Evolutionary conservation across 2,113 vertebrate species (phyloP), one percentile per base, ranked within the genome.

Genomic region (Ellobius talpinus): DNA sequence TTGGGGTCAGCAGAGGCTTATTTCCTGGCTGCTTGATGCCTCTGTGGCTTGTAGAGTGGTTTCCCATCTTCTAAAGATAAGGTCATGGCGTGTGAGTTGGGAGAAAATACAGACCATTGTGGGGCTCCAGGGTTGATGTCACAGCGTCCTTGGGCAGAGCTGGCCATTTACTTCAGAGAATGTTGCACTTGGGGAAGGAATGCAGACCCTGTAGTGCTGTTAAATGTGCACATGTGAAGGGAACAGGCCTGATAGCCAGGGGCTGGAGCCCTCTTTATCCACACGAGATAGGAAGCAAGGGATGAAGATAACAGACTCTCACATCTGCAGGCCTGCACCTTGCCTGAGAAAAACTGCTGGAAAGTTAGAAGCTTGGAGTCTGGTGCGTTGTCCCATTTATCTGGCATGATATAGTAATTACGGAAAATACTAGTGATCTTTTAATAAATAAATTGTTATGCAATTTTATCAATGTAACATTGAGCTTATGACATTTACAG

Each of bases 211-310:
- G 26, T 11, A 9, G 65, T 82, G 61, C 73, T 78, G 63, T 79
- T 58, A 26, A 93, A 52, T n/a, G 76, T 89, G 96, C 84, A 1
- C 2, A 50, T 95, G 95, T 92, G 89, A 96, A 73, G 89, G 79
- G 81, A 63, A n/a, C 89, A 77, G 89, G 95, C 42, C 96, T 94
- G 98, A 97, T 94, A 97, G 87, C 76, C n/a, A 26, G 4, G 84
- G 89, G 39, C 96, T 52, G 91, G 96, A 96, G 97, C 95, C 97
- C 93, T 76, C 50, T 74, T 96, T 97, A 96, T 97, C 97, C 87
- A 26, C 50, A 81, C 36, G 42, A 96, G 97, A 98, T 97, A 98
- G 90, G 96, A 89, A 72, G 95, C 36, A 10, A 91, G 87, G 58
- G 77, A 50, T 1, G 3, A 72, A 94, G 98, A 98, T 97, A 98